Evolutionary conservation across 2,888 invertebrate genomes (phyloP).

Genomic region (Ophion ventricosus): DNA sequence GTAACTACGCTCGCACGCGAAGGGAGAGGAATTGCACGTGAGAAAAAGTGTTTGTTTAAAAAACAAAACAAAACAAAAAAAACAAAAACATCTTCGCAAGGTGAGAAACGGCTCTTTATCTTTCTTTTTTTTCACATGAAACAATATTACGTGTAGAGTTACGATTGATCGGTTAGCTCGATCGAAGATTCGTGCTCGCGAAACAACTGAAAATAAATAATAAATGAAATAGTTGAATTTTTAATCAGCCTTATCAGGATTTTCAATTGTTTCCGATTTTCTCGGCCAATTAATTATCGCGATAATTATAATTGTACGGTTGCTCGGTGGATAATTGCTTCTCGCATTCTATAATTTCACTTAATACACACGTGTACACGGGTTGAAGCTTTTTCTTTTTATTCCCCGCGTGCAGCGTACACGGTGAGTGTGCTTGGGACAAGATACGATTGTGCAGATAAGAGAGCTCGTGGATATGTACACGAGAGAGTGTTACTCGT

Average conservation of each 20-base stretch:
- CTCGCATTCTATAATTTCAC: constrained; percentile 19
- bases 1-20: neutral
- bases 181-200: neutral
- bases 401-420: constrained; percentile 3
- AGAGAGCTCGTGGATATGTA: constrained; percentile 36
- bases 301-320: constrained; percentile 38
- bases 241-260: neutral
- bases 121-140: too few species aligned
- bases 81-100: too few species aligned
- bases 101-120: too few species aligned
- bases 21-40: neutral
- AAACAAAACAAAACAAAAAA: too few species aligned
- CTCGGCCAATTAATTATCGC: constrained; percentile 29
- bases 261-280: neutral
- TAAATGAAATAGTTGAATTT: neutral
- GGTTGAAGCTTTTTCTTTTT: constrained; percentile 3
- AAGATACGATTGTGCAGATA: constrained; percentile 52
- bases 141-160: too few species aligned
- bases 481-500: constrained; percentile 29
- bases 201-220: neutral
- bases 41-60: neutral
- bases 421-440: constrained; percentile 2
- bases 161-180: too few species aligned
- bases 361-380: neutral
- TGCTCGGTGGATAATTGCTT: constrained; percentile 1